Evolutionary conservation across 35 echinoderm and acorn worm species (phyloP), one percentile per base, ranked within the genome.

Genomic region (Hemicentrotus pulcherrimus): DNA sequence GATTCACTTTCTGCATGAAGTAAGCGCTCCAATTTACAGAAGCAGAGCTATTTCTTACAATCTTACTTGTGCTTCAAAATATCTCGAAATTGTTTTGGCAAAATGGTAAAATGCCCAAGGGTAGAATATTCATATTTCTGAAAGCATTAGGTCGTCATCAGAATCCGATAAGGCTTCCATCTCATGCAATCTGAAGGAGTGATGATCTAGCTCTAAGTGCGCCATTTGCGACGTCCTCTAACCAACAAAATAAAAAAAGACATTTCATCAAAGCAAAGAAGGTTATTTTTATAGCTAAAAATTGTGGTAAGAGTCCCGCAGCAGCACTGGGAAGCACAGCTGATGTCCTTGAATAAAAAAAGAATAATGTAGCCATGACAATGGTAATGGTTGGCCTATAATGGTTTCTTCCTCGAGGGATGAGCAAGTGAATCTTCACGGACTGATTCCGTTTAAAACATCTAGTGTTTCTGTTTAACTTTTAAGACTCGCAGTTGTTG

Each of bases 131-230:
- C 65, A 78, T 78, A 78, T 78, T 30, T 78, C 65, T 78, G 65
- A 78, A 78, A 78, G 22, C 65, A 78, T 78, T 78, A 78, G 65
- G 65, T 78, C 65, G 65, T 78, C 65, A 78, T 78, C 65, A 78
- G n/a, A 78, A 78, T 78, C 65, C 65, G 65, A 78, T 78, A 78
- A 78, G 65, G 28, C 22, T n/a, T 78, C 65, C 65, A 78, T 78
- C 65, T 78, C 65, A 22, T 78, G 65, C 65, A 78, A 78, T 78
- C 65, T 78, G 65, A 78, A 78, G 65, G 65, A 78, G 65, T 78
- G 65, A 78, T 78, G 65, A 78, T 78, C 65, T 78, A 78, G 65
- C 65, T 78, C 65, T 78, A 78, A 78, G 65, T 78, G 65, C 65
- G 65, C 65, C 65, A 78, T 78, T 78, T 78, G 65, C 65, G 65